Evolutionary conservation across 2,797 vertebrate genomes (phyloP).

Genomic region (Sphenopsis melanotis): DNA sequence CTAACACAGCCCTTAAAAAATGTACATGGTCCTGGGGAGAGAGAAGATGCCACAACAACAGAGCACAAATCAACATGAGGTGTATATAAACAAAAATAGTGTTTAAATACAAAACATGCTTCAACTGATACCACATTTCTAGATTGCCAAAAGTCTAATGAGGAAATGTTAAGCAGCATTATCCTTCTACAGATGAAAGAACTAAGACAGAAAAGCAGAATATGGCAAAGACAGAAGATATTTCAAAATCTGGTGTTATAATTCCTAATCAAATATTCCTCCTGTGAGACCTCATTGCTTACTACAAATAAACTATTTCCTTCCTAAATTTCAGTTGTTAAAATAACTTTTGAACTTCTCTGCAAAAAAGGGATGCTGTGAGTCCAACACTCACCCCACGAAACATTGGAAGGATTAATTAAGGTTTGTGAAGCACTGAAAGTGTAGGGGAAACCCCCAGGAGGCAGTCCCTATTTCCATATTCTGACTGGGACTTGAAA

Average conservation of each 20-base stretch:
- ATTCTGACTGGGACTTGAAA: conserved; percentile 39
- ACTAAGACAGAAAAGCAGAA: not conserved
- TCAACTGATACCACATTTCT: not conserved
- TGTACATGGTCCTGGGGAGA: not conserved
- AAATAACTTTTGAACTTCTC: not conserved
- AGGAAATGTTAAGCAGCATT: not conserved
- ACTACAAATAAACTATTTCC: not conserved
- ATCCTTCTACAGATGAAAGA: not conserved
- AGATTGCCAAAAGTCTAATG: not conserved
- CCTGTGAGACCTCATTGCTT: not conserved
- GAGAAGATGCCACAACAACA: not conserved
- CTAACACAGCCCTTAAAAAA: not conserved
- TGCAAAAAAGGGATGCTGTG: not conserved
- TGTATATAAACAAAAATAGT: not conserved
- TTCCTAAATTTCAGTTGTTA: not conserved
- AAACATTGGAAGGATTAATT: conserved; percentile 28
- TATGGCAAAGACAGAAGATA: not conserved
- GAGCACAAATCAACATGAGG: not conserved
- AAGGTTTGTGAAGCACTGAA: not conserved
- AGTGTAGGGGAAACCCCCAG: not conserved
- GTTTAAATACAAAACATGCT: not conserved
- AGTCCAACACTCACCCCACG: not conserved
- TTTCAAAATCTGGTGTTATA: not conserved
- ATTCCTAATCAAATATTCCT: not conserved
- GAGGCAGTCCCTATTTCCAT: conserved; percentile 42